Percentiles rank a stretch among this genome's conserved stretches.
phyloP scores from a whole-genome alignment of 2,888 invertebrate species.

The Melanostoma mellinum region DNA sequence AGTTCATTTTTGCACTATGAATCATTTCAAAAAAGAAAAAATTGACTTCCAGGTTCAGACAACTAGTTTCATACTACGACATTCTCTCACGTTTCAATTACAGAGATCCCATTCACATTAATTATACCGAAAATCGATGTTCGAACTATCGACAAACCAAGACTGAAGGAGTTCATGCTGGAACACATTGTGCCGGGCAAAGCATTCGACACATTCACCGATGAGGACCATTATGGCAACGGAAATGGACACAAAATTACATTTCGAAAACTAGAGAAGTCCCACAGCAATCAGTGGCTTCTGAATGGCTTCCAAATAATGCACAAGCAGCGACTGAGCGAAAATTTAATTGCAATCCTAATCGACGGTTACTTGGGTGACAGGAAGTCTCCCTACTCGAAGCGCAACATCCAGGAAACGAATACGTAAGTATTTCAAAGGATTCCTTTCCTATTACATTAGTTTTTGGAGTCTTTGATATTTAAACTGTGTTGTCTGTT shows the following conservation, averaged over 20 bases:
- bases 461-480: background rate
- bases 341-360: constrained; percentile 80
- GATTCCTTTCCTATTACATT: background rate
- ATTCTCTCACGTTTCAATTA: constrained; percentile 28
- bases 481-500: background rate
- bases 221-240: constrained; percentile 82
- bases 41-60: background rate
- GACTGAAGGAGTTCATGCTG: constrained; percentile 84
- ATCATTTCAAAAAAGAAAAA: background rate
- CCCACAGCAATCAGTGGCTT: constrained; percentile 80
- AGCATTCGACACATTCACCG: constrained; percentile 82
- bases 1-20: constrained; percentile 5
- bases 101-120: constrained; percentile 85
- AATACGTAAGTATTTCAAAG: constrained; percentile 78
- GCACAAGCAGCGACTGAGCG: constrained; percentile 80
- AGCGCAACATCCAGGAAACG: constrained; percentile 82
- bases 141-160: constrained; percentile 82
- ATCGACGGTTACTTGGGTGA: constrained; percentile 82
- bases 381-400: constrained; percentile 81
- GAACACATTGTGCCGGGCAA: constrained; percentile 85
- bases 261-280: constrained; percentile 81
- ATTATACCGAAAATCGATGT: constrained; percentile 84
- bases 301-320: constrained; percentile 81
- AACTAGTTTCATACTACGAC: background rate
- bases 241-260: constrained; percentile 82